Base-by-base conservation (phyloP, 1,140 invertebrate species). In the Panagrolaimus sp. region DNA sequence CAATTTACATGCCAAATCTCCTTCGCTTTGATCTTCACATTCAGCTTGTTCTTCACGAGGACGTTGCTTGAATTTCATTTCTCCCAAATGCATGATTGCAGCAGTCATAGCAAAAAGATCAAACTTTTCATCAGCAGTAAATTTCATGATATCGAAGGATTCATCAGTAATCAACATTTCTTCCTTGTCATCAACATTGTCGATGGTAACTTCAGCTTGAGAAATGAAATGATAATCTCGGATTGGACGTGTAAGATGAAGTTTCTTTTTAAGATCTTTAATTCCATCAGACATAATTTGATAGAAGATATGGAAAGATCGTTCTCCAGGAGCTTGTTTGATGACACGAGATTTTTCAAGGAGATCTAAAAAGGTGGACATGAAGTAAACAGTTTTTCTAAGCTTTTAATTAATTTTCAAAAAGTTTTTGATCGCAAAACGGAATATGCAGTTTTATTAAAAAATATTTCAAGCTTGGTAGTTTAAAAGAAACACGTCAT, bases 291-390 rank as follows among this genome's bases (percentile, higher is more conserved):
- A 98, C 91, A 97, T 94, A 20, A 99, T 90, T 85, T 98, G 96
- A 88, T 99, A 98, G 91, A 99, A 98, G 85, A 98, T 98, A 86
- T 98, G 96, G 89, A 98, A 98, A 75, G 95, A 98, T 86, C 96
- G 90, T 87, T 98, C 96, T 75, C 94, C 87, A 72, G 91, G 83
- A 84, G 96, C 93, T 87, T 99, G 96, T 82, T 94, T 98, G 86
- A 98, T 98, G 86, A 99, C 96, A 90, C 96, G 93, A 85, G 96
- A 97, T 87, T 99, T 99, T 87, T 99, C 96, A 83, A 99, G 88
- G 87, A 99, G 88, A 88, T 99, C 94, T 96, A 72, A 53, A 73
- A 74, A 38, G 9, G 66, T 23, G n/a, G 7, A n/a, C n/a, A n/a
- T n/a, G n/a, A n/a, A n/a, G n/a, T n/a, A n/a, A n/a, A n/a, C n/a